Percentiles rank a stretch among this genome's conserved stretches.
Evolutionary conservation across 2,888 invertebrate species (phyloP).

Genomic region (Erebia ligea): DNA sequence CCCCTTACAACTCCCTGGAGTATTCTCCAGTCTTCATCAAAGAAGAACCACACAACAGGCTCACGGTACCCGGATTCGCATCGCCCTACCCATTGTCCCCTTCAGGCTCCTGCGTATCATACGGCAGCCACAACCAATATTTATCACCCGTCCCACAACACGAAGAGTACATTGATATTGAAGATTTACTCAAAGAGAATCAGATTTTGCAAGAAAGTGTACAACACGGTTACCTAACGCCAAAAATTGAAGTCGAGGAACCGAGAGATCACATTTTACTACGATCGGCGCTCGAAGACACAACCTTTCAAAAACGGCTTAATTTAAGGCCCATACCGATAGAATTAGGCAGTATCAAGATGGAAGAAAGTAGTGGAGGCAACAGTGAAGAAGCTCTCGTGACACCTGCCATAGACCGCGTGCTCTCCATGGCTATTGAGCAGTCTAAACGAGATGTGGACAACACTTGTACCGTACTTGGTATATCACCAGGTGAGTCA

Average conservation of each 20-base stretch:
- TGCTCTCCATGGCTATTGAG: constrained; percentile 92
- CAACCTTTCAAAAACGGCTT: constrained; percentile 92
- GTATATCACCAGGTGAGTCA: constrained; percentile 93
- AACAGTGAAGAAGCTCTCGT: constrained; percentile 81
- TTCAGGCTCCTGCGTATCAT: constrained; percentile 82
- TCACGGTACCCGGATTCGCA: constrained; percentile 76
- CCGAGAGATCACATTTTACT: constrained; percentile 89
- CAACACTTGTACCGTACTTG: constrained; percentile 91
- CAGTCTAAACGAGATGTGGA: constrained; percentile 93
- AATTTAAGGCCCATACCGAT: constrained; percentile 91
- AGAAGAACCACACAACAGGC: constrained; percentile 78
- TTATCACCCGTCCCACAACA: constrained; percentile 82
- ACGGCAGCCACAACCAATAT: constrained; percentile 82
- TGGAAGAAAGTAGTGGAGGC: constrained; percentile 86
- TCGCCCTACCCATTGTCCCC: constrained; percentile 83
- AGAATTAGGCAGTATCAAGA: constrained; percentile 84
- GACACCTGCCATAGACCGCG: constrained; percentile 91
- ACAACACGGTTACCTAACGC: constrained; percentile 72
- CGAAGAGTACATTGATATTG: constrained; percentile 85
- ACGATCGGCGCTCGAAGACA: constrained; percentile 91
- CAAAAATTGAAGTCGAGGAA: constrained; percentile 82
- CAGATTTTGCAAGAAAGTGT: constrained; percentile 77
- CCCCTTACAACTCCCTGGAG: constrained; percentile 78
- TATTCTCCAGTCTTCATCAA: constrained; percentile 73
- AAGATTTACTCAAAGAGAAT: constrained; percentile 83